Base-by-base conservation (phyloP, 2,888 invertebrate species). In the Cyaniris semiargus region DNA sequence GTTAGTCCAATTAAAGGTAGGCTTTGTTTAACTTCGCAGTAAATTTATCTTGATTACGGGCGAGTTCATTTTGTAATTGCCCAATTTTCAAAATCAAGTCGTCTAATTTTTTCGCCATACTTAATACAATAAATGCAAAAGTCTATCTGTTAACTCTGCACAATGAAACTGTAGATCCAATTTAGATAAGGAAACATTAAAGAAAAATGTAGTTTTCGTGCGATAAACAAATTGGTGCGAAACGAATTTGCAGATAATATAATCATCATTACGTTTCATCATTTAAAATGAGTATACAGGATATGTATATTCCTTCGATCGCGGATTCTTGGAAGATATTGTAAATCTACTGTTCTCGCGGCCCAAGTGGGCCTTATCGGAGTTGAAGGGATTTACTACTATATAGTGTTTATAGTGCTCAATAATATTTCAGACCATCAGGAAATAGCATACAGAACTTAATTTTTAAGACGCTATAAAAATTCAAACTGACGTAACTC, bases 401-500 rank as follows among this genome's bases (percentile, higher is more conserved):
- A n/a, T n/a, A n/a, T n/a, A n/a, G 8, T 38, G 5, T 38, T 8
- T 38, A 8, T 8, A 34, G 34, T 8, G 8, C 6, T 44, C 2
- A 8, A 58, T 4, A 8, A 60, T 23, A 1, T 60, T 56, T 23
- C 3, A 23, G 4, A 23, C 23, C 4, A 60, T 23, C 13, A 60
- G 13, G 23, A 23, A 60, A 60, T 56, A 58, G 1, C n/a, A 13
- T 66, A 27, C 15, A 53, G 53, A 74, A 13, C 13, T 31, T 8
- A 23, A 74, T 27, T 31, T 72, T 8, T 48, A 21, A 44, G 23
- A 48, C 21, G 13, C 13, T 21, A 23, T 21, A n/a, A 21, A 72
- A 70, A 72, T 38, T 21, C 44, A 48, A 27, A 48, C 23, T 53
- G 15, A 53, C 53, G 74, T 74, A 53, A 74, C 53, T 74, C 74